These are phyloP conservation scores for Piliocolobus tephrosceles DNA, from an alignment of 2,113 vertebrate species.

Conservation along the genomic window DNA sequence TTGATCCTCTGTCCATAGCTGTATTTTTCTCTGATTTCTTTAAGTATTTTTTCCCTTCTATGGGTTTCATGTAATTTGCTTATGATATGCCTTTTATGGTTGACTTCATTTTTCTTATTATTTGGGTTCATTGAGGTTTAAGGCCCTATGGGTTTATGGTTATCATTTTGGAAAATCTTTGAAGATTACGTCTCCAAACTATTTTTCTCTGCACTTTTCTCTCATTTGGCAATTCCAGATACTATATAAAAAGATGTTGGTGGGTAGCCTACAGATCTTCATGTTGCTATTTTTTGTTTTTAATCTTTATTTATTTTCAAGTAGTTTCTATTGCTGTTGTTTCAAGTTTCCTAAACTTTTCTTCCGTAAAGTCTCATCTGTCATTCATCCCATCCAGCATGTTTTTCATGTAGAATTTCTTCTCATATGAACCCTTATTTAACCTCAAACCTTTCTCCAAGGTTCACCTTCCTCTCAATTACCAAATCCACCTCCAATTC, in stretches of 20 bases:
- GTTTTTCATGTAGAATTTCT: neutral
- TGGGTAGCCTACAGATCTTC: neutral
- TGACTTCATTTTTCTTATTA: neutral
- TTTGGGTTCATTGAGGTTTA: neutral
- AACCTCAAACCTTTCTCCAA: neutral
- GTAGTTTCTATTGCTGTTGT: neutral
- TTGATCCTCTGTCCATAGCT: neutral
- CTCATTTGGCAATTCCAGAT: neutral
- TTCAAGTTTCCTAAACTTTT: neutral
- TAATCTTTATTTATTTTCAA: neutral
- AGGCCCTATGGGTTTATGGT: neutral
- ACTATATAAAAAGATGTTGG: neutral
- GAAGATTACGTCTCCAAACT: neutral
- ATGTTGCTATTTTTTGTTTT: neutral
- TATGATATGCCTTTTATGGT: neutral
- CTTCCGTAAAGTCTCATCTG: neutral
- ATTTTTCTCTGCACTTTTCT: neutral
- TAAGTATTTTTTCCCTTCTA: neutral
- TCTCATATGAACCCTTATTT: neutral
- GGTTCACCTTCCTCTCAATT: neutral
- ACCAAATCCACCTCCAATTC: neutral
- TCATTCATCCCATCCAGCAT: neutral
- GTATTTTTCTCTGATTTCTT: neutral
- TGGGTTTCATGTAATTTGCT: neutral
- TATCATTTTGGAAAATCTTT: neutral